These are phyloP conservation scores for Peromyscus polionotus DNA, from an alignment of 2,113 vertebrate species.

Conservation along the genomic window DNA sequence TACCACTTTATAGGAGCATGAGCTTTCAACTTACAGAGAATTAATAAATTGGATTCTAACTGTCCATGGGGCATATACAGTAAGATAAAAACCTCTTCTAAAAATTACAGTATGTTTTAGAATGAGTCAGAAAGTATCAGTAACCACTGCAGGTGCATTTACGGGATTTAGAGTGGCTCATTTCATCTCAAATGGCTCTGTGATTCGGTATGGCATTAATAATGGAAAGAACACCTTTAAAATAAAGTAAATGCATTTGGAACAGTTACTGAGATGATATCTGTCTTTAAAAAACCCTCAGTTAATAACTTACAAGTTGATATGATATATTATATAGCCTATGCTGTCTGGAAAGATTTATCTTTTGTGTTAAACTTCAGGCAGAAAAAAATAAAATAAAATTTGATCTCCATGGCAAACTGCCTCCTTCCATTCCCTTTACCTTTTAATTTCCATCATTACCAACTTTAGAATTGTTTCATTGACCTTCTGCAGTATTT, in stretches of 20 bases:
- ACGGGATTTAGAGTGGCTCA: conserved; percentile 56
- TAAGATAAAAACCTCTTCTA: conserved; percentile 78
- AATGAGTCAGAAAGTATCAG: conserved; percentile 59
- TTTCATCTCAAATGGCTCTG: conserved; percentile 60
- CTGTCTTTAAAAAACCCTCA: conserved; percentile 67
- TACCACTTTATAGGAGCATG: conserved; percentile 67
- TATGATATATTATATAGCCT: conserved; percentile 68
- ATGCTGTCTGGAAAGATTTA: conserved; percentile 74
- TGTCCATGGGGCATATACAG: conserved; percentile 48
- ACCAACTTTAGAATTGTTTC: conserved; percentile 69
- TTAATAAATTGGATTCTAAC: conserved; percentile 82
- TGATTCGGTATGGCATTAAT: conserved; percentile 76
- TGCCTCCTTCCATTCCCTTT: conserved; percentile 67
- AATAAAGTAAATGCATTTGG: conserved; percentile 75
- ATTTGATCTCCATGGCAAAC: conserved; percentile 72
- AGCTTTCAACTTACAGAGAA: conserved; percentile 71
- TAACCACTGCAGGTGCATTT: conserved; percentile 68
- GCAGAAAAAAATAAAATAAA: conserved; percentile 80
- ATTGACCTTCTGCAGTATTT: conserved; percentile 72
- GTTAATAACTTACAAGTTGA: conserved; percentile 70
- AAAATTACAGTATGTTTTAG: conserved; percentile 74
- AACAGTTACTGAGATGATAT: conserved; percentile 71
- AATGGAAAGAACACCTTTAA: conserved; percentile 81
- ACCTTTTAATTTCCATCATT: conserved; percentile 81
- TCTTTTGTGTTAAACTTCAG: conserved; percentile 75